These are phyloP conservation scores for Epinotia brunnichana DNA, from an alignment of 2,888 invertebrate genomes.

Conservation along the genomic window DNA sequence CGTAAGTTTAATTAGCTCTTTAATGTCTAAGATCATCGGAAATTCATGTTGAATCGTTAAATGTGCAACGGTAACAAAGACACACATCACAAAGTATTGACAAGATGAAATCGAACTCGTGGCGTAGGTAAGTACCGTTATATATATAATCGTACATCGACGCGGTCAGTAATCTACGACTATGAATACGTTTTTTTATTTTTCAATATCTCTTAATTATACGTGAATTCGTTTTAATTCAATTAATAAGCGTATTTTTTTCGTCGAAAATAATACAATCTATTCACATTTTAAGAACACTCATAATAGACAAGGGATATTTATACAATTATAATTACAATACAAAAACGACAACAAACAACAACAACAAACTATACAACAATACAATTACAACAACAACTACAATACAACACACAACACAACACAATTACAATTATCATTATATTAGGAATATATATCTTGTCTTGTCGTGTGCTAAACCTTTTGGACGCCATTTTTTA, in stretches of 20 bases:
- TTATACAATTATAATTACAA: too few species aligned
- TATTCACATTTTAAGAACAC: neutral
- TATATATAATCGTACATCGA: neutral
- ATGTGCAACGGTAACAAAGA: neutral
- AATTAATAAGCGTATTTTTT: neutral
- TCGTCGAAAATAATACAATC: neutral
- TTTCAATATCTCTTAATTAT: too few species aligned
- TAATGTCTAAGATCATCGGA: neutral
- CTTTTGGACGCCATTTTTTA: too few species aligned
- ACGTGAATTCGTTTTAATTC: neutral
- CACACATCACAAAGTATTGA: neutral
- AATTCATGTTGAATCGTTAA: neutral
- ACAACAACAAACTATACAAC: too few species aligned
- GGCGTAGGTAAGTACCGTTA: neutral
- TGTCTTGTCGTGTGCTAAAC: too few species aligned
- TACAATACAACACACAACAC: too few species aligned
- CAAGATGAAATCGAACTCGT: constrained; percentile 4
- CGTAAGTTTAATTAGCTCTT: neutral
- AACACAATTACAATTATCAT: too few species aligned
- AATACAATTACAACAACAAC: too few species aligned
- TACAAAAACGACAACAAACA: too few species aligned
- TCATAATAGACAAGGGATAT: too few species aligned
- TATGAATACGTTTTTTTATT: neutral
- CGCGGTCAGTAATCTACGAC: neutral
- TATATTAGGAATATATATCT: too few species aligned